These are phyloP conservation scores for Pocillopora meandrina DNA, from an alignment of 92 coral and sea anemone genomes.

Conservation along the genomic window DNA sequence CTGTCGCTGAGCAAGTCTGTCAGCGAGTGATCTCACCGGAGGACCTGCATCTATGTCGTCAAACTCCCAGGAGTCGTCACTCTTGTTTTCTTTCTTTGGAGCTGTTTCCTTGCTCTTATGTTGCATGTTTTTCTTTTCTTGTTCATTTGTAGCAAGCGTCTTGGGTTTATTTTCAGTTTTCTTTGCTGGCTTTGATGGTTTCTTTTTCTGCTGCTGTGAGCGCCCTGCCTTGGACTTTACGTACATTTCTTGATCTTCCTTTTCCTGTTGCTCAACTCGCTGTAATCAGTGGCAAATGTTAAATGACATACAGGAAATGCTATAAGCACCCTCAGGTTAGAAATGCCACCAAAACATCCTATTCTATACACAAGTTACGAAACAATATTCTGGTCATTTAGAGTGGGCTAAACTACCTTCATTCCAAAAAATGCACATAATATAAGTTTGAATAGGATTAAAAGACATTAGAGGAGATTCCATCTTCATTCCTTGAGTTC, in stretches of 20 bases:
- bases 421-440: no score
- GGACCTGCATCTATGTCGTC: conserved; percentile 61
- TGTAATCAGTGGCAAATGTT: neutral
- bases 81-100: conserved; percentile 32
- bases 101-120: conserved; percentile 17
- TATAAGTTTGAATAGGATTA: no score
- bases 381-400: no score
- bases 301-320: neutral
- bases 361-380: no score
- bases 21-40: conserved; percentile 60
- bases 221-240: conserved; percentile 68
- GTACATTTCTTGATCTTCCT: conserved; percentile 65
- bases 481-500: no score
- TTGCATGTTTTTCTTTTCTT: conserved; percentile 20
- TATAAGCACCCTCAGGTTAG: no score
- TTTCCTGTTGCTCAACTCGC: conserved; percentile 77
- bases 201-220: conserved; percentile 43
- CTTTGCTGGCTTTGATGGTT: conserved; percentile 33
- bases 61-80: conserved; percentile 26
- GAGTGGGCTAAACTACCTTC: no score
- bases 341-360: no score
- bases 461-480: no score
- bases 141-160: conserved; percentile 27
- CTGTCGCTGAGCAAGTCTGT: conserved; percentile 68
- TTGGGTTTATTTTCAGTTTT: conserved; percentile 33